phyloP scores from a whole-genome alignment of 2,888 invertebrate genomes.

The Coelinius sp. region DNA sequence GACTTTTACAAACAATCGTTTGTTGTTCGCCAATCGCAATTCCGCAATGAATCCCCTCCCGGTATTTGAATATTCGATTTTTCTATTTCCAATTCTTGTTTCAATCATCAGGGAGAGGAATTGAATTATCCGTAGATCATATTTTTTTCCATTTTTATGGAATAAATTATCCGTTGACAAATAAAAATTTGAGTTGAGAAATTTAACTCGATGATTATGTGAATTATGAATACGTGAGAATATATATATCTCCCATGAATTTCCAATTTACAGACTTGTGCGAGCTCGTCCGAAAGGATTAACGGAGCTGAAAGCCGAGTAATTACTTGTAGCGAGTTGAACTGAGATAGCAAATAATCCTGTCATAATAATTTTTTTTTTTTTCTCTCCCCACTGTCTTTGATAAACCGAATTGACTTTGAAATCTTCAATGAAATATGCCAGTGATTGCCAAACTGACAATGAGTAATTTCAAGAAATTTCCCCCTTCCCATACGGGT shows the following conservation, averaged over 20 bases:
- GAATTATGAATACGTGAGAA: background rate
- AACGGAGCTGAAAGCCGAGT: slow-evolving; percentile 45
- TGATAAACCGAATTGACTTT: slow-evolving; percentile 32
- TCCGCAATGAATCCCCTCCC: slow-evolving; percentile 10
- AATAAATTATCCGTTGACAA: background rate
- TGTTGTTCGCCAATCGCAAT: slow-evolving; percentile 12
- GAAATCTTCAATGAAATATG: slow-evolving; percentile 28
- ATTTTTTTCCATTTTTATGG: background rate
- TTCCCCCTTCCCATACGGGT: slow-evolving; percentile 38
- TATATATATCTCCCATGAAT: slow-evolving; percentile 43
- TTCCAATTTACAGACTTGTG: background rate
- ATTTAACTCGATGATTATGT: background rate
- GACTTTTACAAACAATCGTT: slow-evolving; percentile 38
- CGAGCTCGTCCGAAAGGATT: slow-evolving; percentile 41
- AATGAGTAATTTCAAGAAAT: slow-evolving; percentile 46
- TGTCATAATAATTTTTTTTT: slow-evolving; percentile 26
- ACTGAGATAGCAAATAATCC: slow-evolving; percentile 39
- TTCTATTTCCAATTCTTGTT: background rate
- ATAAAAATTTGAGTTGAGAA: background rate
- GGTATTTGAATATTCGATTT: slow-evolving; percentile 9
- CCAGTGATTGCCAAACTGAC: slow-evolving; percentile 38
- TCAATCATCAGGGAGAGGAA: background rate
- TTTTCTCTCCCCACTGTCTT: slow-evolving; percentile 31
- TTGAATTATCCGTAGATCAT: background rate
- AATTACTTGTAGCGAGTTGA: slow-evolving; percentile 36